Base-by-base conservation (phyloP, 35 echinoderm and acorn worm genomes). In the Eucidaris tribuloides region DNA sequence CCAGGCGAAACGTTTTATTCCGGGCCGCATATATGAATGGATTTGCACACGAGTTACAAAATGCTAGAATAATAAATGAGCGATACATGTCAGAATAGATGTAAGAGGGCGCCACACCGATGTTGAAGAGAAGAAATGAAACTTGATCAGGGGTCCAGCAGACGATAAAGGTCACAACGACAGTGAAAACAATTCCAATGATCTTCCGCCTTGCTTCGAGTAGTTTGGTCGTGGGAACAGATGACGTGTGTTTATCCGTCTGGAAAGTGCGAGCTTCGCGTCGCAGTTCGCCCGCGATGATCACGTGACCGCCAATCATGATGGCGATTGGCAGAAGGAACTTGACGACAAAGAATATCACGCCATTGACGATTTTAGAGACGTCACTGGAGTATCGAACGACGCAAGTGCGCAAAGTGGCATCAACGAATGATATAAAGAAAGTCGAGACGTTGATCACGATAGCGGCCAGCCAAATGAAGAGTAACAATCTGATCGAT, bases 121-220 rank as follows among this genome's bases (percentile, higher is more conserved):
- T 81, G 46, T 89, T 97, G 61, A 83, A 97, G 17, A 81, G 79
- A 7, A 92, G 72, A 35, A 89, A 92, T 7, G 59, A 33, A 0
- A 92, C 46, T 55, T 97, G 94, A 34, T 97, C 90, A 7, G 90
- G 90, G 4, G 82, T 68, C 94, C 94, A 97, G 41, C 94, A 97
- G 17, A 92, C 45, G 29, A 97, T 97, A 52, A 92, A 97, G 25
- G 58, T 89, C 1, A 97, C 45, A 45, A 97, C 90, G 19, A 97
- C 94, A 25, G 89, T 57, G 58, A 97, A 62, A 20, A 97, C 55
- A 77, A 86, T 97, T 46, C 74, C 58, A 24, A 91, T 97, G 39
- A 97, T 78, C 31, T 89, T 92, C 9, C 43, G 44, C 32, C 80
- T 58, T 31, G 94, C 84, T n/a, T n/a, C n/a, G n/a, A n/a, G n/a